These are phyloP conservation scores for Hoplodrina ambigua DNA, from an alignment of 2,888 invertebrate genomes.

Conservation along the genomic window DNA sequence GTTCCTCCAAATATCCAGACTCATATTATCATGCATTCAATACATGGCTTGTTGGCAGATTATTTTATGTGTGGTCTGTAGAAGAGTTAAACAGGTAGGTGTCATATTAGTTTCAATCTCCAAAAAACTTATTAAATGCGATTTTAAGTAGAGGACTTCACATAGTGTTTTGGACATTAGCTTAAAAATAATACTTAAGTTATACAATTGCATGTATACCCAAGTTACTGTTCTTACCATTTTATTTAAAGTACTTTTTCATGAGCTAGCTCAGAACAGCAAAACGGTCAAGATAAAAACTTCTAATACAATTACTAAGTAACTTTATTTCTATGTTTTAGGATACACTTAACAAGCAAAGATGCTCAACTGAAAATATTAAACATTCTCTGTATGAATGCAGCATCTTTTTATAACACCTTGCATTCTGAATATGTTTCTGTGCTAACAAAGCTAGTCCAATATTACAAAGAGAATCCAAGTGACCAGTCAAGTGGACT, in stretches of 20 bases:
- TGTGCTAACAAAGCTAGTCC: conserved; percentile 81
- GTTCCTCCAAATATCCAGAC: conserved; percentile 82
- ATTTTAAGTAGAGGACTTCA: not conserved
- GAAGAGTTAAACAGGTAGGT: conserved; percentile 86
- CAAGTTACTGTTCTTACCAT: not conserved
- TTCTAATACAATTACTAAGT: not conserved
- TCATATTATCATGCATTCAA: conserved; percentile 90
- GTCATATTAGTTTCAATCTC: conserved; percentile 36
- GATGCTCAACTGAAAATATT: conserved; percentile 90
- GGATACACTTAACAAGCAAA: conserved; percentile 88
- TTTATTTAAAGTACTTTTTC: not conserved
- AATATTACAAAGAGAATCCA: conserved; percentile 79
- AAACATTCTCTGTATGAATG: conserved; percentile 86
- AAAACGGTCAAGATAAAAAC: too few species aligned
- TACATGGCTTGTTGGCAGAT: conserved; percentile 92
- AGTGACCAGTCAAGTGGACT: conserved; percentile 62
- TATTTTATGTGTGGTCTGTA: conserved; percentile 91
- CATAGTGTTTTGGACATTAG: not conserved
- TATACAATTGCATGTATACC: not conserved
- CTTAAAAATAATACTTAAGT: not conserved
- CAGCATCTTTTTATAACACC: conserved; percentile 86
- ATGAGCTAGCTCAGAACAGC: not conserved
- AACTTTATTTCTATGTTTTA: conserved; percentile 65
- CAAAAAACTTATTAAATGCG: not conserved
- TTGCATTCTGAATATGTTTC: conserved; percentile 87